Conservation (phyloP, 2,113 vertebrate genomes). For the Bettongia penicillata region DNA sequence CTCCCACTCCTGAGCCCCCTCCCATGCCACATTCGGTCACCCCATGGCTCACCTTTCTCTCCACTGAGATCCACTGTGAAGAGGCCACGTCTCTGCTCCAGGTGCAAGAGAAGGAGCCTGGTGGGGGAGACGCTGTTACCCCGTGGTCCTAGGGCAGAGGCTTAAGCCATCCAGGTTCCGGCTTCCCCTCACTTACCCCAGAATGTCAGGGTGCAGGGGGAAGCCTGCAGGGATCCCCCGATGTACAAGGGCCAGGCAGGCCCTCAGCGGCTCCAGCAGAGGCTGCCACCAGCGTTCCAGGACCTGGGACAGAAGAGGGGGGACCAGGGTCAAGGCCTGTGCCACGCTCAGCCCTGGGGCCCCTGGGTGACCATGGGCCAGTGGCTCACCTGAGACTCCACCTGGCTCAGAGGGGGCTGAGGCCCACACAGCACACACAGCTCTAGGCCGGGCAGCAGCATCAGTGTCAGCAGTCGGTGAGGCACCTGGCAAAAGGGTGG, state of each 20-base stretch:
- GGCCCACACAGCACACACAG: slow-evolving; percentile 92
- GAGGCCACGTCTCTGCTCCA: slow-evolving; percentile 87
- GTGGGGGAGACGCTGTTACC: background rate
- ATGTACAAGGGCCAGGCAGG: slow-evolving; percentile 83
- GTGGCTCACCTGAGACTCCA: slow-evolving; percentile 82
- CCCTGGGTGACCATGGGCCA: too few relatives aligned
- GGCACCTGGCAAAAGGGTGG: slow-evolving; percentile 80
- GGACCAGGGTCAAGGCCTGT: background rate
- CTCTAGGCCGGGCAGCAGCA: slow-evolving; percentile 88
- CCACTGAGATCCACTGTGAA: slow-evolving; percentile 80
- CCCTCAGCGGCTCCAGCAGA: slow-evolving; percentile 85
- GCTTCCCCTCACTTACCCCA: slow-evolving; percentile 79
- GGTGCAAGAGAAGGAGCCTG: slow-evolving; percentile 89
- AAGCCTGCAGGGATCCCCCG: slow-evolving; percentile 83
- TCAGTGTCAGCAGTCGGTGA: slow-evolving; percentile 91
- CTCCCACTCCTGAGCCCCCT: rapidly evolving
- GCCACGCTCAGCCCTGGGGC: background rate
- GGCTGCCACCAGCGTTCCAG: slow-evolving; percentile 90
- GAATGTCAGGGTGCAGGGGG: slow-evolving; percentile 84
- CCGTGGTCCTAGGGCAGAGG: background rate
- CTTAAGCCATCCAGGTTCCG: background rate
- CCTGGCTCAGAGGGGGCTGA: slow-evolving; percentile 85
- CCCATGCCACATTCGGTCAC: rapidly evolving
- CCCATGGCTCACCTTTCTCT: slow-evolving; percentile 54
- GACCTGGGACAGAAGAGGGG: slow-evolving; percentile 67